These are phyloP conservation scores for Huso huso DNA, from an alignment of 2,797 vertebrate species.

Conservation along the genomic window DNA sequence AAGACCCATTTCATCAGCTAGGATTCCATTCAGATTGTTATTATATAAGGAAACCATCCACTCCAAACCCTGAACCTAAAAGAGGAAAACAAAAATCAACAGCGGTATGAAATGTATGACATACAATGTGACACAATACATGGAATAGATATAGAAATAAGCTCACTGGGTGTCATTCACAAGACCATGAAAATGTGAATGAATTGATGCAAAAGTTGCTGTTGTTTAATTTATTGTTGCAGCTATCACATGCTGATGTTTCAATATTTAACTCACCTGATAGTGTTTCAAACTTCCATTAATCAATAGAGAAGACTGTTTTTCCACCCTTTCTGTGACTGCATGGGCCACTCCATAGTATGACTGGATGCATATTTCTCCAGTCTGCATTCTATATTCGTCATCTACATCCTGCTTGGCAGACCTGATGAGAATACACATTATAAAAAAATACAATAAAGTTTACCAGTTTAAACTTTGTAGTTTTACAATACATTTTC, in stretches of 20 bases:
- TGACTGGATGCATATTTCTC: slow-evolving; percentile 55
- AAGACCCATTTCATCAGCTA: slow-evolving; percentile 97
- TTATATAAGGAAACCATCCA: slow-evolving; percentile 98
- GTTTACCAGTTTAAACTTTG: too few relatives aligned
- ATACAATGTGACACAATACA: too few relatives aligned
- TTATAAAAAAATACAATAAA: background rate
- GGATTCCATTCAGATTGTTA: slow-evolving; percentile 94
- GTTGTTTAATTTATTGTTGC: background rate
- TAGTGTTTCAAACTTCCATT: slow-evolving; percentile 75
- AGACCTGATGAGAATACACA: slow-evolving; percentile 52
- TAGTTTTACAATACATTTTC: too few relatives aligned
- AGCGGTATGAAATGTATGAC: too few relatives aligned
- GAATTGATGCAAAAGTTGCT: background rate
- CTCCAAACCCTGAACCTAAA: slow-evolving; percentile 86
- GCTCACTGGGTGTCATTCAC: too few relatives aligned
- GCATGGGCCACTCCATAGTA: slow-evolving; percentile 1
- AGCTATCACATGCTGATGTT: background rate
- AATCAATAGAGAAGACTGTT: slow-evolving; percentile 1
- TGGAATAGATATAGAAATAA: too few relatives aligned
- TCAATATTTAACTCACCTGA: slow-evolving; percentile 64
- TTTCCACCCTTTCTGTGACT: slow-evolving; percentile 30
- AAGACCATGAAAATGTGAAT: background rate
- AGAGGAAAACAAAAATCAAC: slow-evolving; percentile 20
- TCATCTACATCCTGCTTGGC: slow-evolving; percentile 95
- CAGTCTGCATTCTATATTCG: slow-evolving; percentile 80